These are phyloP conservation scores for Pelagia noctiluca DNA, from an alignment of 30 jellyfish, hydroid and myxozoan species.

Conservation along the genomic window DNA sequence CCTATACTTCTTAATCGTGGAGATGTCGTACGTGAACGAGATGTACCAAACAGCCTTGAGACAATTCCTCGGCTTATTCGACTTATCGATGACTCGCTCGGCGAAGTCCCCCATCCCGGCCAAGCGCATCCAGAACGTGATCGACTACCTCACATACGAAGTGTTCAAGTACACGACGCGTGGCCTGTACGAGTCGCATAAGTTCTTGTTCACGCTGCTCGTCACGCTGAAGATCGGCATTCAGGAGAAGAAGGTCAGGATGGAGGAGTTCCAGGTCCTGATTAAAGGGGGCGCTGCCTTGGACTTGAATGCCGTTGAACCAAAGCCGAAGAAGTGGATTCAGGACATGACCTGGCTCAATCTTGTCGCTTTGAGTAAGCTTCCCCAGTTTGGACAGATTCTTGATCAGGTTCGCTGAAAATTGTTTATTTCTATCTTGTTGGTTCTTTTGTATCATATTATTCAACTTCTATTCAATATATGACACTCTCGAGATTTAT, in stretches of 20 bases:
- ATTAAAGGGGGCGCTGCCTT: slow-evolving; percentile 95
- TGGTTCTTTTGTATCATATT: too few species aligned
- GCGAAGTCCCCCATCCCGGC: slow-evolving; percentile 84
- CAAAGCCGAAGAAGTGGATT: slow-evolving; percentile 91
- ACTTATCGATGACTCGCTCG: slow-evolving; percentile 70
- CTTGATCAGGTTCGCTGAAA: slow-evolving; percentile 80
- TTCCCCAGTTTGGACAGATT: slow-evolving; percentile 82
- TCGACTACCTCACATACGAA: slow-evolving; percentile 79
- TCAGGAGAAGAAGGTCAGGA: slow-evolving; percentile 65
- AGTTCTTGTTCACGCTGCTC: slow-evolving; percentile 83
- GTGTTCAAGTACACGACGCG: slow-evolving; percentile 82
- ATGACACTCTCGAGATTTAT: too few species aligned
- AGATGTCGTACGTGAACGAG: slow-evolving; percentile 84
- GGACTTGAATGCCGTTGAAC: slow-evolving; percentile 81
- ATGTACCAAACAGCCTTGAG: slow-evolving; percentile 90
- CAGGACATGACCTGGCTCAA: slow-evolving; percentile 92
- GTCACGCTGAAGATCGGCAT: slow-evolving; percentile 84
- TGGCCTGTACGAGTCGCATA: slow-evolving; percentile 86
- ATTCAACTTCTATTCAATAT: too few species aligned
- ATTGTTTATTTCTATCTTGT: too few species aligned
- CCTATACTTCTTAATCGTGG: slow-evolving; percentile 84
- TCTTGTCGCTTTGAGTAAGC: slow-evolving; percentile 83
- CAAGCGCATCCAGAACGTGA: slow-evolving; percentile 76
- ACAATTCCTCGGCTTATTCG: slow-evolving; percentile 85
- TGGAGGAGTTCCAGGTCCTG: slow-evolving; percentile 77